Base-by-base conservation (phyloP, 2,113 vertebrate genomes). In the Excalfactoria chinensis region DNA sequence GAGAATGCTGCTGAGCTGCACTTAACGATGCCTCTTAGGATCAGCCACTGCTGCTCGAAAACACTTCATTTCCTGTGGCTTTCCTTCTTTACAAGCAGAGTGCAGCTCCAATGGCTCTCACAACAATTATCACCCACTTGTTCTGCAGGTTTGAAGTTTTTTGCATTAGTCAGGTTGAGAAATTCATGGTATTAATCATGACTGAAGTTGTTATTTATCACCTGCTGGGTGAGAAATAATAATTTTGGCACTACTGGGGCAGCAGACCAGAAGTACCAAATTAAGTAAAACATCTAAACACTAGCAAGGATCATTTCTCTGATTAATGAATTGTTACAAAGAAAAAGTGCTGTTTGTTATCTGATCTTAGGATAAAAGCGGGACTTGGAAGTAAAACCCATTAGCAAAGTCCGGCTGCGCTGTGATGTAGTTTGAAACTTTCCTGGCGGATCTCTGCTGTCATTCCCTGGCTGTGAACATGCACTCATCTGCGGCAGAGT, bases 281-380 rank as follows among this genome's bases (percentile, higher is more conserved):
- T 98, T 98, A 99, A 98, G 98, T 98, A 98, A 99, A 98, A 99
- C 97, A 98, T 98, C 98, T 98, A 98, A 98, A 98, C 98, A 98
- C 96, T 96, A 94, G 92, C 96, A 97, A 98, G 98, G 97, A 98
- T 98, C 97, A 96, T 98, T 98, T 97, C 97, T 98, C 97, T 98
- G 98, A 99, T 99, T 98, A 99, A 99, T 99, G 98, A 98, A 97
- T 98, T 98, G 96, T 97, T 97, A 97, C 96, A 95, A 95, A 97
- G 97, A 96, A 98, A 98, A 97, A 98, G 97, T 94, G 91, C 95
- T 97, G 79, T 97, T 98, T 14, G 95, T 98, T 98, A 97, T 98
- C 97, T 98, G 96, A 97, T 98, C 96, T 97, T 97, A 95, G 95
- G 96, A 97, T 97, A 97, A 97, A 98, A 98, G 96, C 91, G 96